A percentile compares a stretch with the other conserved stretches of the same genome.
phyloP scores from a whole-genome alignment of 1,140 invertebrate genomes.

The Hesperophylax magnus region DNA sequence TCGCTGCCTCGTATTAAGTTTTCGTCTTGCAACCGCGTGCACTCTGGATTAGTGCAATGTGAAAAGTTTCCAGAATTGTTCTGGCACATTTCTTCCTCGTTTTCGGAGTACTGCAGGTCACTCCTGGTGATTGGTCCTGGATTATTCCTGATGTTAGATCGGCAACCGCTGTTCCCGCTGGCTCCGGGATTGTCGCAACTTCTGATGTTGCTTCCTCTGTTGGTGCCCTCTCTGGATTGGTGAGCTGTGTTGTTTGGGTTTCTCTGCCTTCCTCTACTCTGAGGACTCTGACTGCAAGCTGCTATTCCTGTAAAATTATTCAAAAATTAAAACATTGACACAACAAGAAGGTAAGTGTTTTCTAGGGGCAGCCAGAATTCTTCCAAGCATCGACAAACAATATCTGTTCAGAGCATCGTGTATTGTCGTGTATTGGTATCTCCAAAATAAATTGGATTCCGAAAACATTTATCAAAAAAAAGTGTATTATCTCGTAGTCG shows the following conservation, averaged over 20 bases:
- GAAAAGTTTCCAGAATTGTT: conserved; percentile 1
- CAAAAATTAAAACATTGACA: neutral
- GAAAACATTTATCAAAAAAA: no score
- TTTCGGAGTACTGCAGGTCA: conserved; percentile 15
- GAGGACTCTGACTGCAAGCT: conserved; percentile 29
- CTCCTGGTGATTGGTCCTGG: neutral
- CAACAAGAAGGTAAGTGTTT: no score
- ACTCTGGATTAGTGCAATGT: conserved; percentile 25
- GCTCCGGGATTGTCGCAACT: neutral
- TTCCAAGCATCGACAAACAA: no score
- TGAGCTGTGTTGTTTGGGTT: neutral
- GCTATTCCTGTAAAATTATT: conserved; percentile 18
- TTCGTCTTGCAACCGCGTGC: conserved; percentile 16
- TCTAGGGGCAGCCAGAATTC: no score
- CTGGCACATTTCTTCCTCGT: conserved; percentile 23
- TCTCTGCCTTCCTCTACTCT: conserved; percentile 12
- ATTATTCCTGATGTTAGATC: neutral
- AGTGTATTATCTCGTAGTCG: no score
- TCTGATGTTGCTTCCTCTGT: neutral
- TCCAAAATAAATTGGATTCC: no score
- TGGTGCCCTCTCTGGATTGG: neutral
- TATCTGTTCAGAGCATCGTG: no score
- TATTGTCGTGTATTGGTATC: no score
- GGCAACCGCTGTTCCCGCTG: neutral
- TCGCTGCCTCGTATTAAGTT: neutral